phyloP scores from a whole-genome alignment of 2,797 vertebrate genomes.

The Tadarida brasiliensis region DNA sequence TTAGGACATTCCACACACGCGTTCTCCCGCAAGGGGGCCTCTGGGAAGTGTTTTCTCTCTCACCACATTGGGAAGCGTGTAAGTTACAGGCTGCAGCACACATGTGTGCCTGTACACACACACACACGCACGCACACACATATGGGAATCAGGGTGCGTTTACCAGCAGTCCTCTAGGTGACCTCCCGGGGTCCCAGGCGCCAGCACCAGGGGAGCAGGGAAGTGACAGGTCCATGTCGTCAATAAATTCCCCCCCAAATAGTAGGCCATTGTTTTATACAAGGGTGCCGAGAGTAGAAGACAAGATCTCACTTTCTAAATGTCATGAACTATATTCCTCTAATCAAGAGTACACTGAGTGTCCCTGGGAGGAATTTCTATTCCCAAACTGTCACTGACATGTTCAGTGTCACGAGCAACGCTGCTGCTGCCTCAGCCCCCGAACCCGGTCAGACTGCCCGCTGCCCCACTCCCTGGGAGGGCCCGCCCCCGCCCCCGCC shows the following conservation, averaged over 20 bases:
- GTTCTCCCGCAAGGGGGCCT: background rate
- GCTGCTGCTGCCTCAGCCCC: background rate
- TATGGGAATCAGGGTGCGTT: rapidly evolving
- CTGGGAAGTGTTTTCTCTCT: background rate
- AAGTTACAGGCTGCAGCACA: background rate
- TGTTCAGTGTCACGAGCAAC: background rate
- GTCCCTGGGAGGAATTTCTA: background rate
- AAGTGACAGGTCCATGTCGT: background rate
- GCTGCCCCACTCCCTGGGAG: background rate
- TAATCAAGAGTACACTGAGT: background rate
- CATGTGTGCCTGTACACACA: background rate
- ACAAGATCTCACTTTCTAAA: background rate
- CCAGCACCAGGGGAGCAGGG: background rate
- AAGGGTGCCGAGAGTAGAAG: background rate
- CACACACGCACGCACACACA: too few species aligned
- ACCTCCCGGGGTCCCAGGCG: too few species aligned
- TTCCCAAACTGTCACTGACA: background rate
- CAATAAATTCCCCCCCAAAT: background rate
- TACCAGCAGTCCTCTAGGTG: background rate
- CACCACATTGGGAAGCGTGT: background rate
- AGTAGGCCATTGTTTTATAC: background rate
- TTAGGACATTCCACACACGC: background rate
- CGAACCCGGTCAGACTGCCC: background rate
- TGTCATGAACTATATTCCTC: background rate
- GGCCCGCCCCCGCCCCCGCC: background rate